Evolutionary conservation across 2,113 vertebrate genomes (phyloP).

Genomic region (Callipepla squamata): DNA sequence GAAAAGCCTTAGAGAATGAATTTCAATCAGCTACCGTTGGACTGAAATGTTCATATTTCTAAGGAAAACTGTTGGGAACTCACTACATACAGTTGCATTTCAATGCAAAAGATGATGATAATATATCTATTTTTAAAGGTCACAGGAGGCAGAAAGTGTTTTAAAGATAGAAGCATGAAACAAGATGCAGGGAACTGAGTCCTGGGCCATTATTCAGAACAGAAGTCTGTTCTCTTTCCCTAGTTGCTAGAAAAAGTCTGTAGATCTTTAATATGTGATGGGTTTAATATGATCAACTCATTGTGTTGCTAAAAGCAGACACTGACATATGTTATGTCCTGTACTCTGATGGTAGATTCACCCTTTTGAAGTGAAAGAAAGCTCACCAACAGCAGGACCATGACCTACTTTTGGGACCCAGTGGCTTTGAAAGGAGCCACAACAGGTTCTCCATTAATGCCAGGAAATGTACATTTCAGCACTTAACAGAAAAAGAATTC

Average conservation of each 20-base stretch:
- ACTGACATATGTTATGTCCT: neutral
- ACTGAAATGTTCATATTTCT: constrained; percentile 25
- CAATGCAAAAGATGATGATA: neutral
- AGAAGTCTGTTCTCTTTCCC: neutral
- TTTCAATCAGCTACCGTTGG: constrained; percentile 33
- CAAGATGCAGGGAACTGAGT: neutral
- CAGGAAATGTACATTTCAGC: neutral
- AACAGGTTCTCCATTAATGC: neutral
- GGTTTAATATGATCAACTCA: neutral
- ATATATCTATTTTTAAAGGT: neutral
- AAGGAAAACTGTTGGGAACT: neutral
- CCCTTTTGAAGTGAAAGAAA: neutral
- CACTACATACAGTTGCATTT: neutral
- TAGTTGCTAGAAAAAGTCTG: neutral
- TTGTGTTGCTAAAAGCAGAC: neutral
- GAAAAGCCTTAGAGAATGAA: constrained; percentile 5
- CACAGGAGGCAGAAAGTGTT: neutral
- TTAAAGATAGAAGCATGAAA: neutral
- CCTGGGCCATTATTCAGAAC: neutral
- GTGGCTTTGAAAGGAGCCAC: neutral
- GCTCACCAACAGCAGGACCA: neutral
- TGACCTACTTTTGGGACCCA: neutral
- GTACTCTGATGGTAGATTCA: neutral
- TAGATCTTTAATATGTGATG: neutral
- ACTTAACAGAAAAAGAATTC: neutral